Evolutionary conservation across 2,113 vertebrate genomes (phyloP).

Genomic region (Brachionichthys hirsutus): DNA sequence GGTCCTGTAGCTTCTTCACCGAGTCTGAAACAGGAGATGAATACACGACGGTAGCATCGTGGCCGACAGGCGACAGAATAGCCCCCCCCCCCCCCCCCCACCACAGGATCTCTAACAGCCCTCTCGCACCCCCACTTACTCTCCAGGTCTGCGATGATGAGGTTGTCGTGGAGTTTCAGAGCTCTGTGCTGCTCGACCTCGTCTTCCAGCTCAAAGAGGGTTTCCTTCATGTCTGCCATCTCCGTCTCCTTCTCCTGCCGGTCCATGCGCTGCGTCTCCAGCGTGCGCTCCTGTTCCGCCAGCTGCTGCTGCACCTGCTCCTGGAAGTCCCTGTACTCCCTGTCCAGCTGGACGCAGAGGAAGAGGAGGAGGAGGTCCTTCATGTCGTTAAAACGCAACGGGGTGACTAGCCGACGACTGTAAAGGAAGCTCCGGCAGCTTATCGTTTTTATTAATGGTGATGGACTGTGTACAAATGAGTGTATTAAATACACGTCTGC

Average conservation of each 20-base stretch:
- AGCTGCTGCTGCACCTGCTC: slow-evolving; percentile 89
- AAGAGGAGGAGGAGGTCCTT: neutral
- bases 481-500: neutral
- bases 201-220: slow-evolving; percentile 94
- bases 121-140: slow-evolving; percentile 78
- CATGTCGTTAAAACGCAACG: slow-evolving; percentile 20
- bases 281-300: slow-evolving; percentile 82
- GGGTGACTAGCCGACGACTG: slow-evolving; percentile 6
- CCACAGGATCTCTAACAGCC: neutral
- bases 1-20: slow-evolving; percentile 95
- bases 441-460: neutral
- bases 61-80: neutral
- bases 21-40: slow-evolving; percentile 79
- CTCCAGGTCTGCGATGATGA: slow-evolving; percentile 92
- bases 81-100: no score
- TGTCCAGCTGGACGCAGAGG: slow-evolving; percentile 81
- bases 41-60: neutral
- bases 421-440: neutral
- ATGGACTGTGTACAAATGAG: neutral
- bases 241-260: slow-evolving; percentile 91
- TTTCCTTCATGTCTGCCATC: slow-evolving; percentile 94
- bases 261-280: slow-evolving; percentile 86
- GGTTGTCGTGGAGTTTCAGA: slow-evolving; percentile 95
- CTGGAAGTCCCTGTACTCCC: slow-evolving; percentile 87
- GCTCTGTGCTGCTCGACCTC: slow-evolving; percentile 96